Base-by-base conservation (phyloP, 2,113 vertebrate species). In the Lagenorhynchus albirostris region DNA sequence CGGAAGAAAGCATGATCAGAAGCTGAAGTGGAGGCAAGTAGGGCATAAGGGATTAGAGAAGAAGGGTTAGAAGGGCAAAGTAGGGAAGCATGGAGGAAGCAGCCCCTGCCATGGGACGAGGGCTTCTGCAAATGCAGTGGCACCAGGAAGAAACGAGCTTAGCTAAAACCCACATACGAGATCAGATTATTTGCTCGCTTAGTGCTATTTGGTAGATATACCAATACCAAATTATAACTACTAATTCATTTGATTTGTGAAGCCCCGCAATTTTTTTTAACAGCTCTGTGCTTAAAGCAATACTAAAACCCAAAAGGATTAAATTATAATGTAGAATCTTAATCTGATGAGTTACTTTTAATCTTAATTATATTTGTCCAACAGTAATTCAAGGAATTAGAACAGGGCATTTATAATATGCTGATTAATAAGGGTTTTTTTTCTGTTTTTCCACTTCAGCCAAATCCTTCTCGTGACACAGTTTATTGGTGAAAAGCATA, bases 281-380 rank as follows among this genome's bases (percentile, higher is more conserved):
- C 38, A 97, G 36, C 60, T 91, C n/a, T 80, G 73, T 87, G n/a
- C 23, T 90, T 84, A 76, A 10, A 84, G 50, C 33, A 95, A 55
- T 74, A 71, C 14, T 74, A 31, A 91, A 96, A 67, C n/a, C 84
- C 74, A 80, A 93, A 93, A 90, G 50, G 63, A 96, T 97, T 96
- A 91, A 95, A 89, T 92, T 96, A 86, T 87, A 88, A 79, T 73
- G 60, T 55, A 67, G 31, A 80, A 84, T 95, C 92, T 95, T 84
- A 97, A 96, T 93, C 89, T 83, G 36, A 97, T 89, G 89, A 95
- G 73, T 93, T 96, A 71, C 76, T 93, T 83, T 83, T 55, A 81
- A 89, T 74, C 86, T 95, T 97, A 88, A 96, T 97, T 95, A 67
- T 97, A 96, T 97, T 95, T 97, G 73, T 68, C 44, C 74, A 95